Evolutionary conservation across 2,113 vertebrate genomes (phyloP), one percentile per base, ranked within the genome.

Genomic region (Panthera tigris): DNA sequence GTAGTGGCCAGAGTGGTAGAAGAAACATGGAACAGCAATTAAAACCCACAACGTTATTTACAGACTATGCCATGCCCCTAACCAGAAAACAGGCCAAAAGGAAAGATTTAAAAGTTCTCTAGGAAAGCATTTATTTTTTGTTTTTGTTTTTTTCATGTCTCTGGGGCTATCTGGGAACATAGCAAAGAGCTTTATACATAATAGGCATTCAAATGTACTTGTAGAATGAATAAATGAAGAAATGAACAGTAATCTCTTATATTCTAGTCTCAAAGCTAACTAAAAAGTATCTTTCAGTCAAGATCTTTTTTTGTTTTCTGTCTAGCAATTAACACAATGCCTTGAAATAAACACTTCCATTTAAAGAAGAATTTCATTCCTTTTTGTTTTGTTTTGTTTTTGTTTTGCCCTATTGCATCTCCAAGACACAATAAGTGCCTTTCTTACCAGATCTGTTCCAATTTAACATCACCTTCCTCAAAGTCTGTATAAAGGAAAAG

Each of bases 1-100:
- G 74, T 95, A 98, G 97, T 96, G 97, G 96, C 96, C 96, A 94
- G 78, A 97, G 36, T 94, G 31, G 66, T 55, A 74, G 27, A 87
- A 91, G 36, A 84, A 52, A 69, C 41, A 39, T 16, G 23, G 52
- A 48, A 27, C 48, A 89, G 21, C n/a, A 95, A 92, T 82, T 71
- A 88, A 81, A 71, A 16, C 36, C 76, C 31, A 78, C 21, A 91
- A 31, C 55, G n/a, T 83, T 95, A 94, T 27, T 93, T 31, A 78
- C 57, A 65, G 61, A 85, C 33, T 66, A 94, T 94, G 52, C 39
- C 33, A 66, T 91, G n/a, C 33, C n/a, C 16, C 5, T 94, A 84
- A 74, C 12, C 45, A 95, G 69, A 91, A 96, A 95, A 74, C 8
- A 61, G 14, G 8, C 31, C 33, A 29, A 78, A 92, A 50, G 48